These are phyloP conservation scores for Chironomus tentans DNA, from an alignment of 2,888 invertebrate genomes.

Conservation along the genomic window DNA sequence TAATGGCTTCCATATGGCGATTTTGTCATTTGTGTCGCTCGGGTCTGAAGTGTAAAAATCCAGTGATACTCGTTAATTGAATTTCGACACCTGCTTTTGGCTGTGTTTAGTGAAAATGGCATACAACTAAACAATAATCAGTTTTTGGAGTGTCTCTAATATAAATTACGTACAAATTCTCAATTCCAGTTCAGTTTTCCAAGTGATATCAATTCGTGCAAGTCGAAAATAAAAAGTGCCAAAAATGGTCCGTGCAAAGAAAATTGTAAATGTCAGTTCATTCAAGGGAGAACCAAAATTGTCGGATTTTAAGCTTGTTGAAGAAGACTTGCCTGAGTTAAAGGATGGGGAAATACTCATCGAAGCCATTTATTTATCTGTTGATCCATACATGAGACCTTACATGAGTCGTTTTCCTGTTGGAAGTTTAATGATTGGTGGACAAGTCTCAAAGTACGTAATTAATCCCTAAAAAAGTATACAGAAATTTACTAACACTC, in stretches of 20 bases:
- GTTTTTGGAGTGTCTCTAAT: too few relatives aligned
- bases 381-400: constrained; percentile 64
- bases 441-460: constrained; percentile 52
- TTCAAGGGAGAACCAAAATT: constrained; percentile 19
- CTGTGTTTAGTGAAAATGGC: too few relatives aligned
- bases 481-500: neutral
- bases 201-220: neutral
- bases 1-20: too few relatives aligned
- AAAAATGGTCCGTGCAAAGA: constrained; percentile 6
- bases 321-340: constrained; percentile 17
- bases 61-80: too few relatives aligned
- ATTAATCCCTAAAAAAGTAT: neutral
- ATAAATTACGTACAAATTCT: neutral
- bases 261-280: neutral
- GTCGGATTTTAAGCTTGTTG: neutral
- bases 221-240: neutral
- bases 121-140: too few relatives aligned
- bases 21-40: too few relatives aligned
- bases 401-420: constrained; percentile 47
- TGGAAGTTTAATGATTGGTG: constrained; percentile 58
- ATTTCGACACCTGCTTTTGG: too few relatives aligned
- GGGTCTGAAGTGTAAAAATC: too few relatives aligned
- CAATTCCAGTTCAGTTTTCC: neutral
- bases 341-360: constrained; percentile 19
- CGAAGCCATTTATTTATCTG: constrained; percentile 54